Conservation (phyloP, 2,888 invertebrate species). For the Limenitis camilla region DNA sequence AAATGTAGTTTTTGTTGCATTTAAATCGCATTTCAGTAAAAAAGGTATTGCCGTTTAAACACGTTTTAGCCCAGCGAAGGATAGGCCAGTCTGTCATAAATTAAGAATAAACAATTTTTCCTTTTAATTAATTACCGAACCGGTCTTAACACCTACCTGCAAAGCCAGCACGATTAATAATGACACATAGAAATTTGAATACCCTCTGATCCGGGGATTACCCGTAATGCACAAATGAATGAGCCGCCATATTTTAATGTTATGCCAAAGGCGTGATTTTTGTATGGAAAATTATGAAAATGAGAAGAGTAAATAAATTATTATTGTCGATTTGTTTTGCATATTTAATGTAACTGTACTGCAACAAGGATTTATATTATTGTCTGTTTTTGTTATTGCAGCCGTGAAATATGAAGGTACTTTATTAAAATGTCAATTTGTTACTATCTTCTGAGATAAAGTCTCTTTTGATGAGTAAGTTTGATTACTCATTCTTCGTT, state of each 20-base stretch:
- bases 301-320: not conserved
- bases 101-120: too few relatives aligned
- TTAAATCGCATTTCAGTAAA: too few relatives aligned
- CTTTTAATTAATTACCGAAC: not conserved
- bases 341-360: not conserved
- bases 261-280: slow-evolving; percentile 5
- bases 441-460: too few relatives aligned
- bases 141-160: slow-evolving; percentile 7
- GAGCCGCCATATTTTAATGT: slow-evolving; percentile 23
- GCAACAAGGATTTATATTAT: not conserved
- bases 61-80: too few relatives aligned
- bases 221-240: slow-evolving; percentile 23
- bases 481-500: too few relatives aligned
- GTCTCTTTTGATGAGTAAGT: too few relatives aligned
- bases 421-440: too few relatives aligned
- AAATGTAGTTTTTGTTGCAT: too few relatives aligned
- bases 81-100: too few relatives aligned
- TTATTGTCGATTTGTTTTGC: not conserved
- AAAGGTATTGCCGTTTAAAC: too few relatives aligned
- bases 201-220: slow-evolving; percentile 28
- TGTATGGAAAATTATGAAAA: slow-evolving; percentile 1
- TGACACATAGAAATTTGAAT: slow-evolving; percentile 33
- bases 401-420: too few relatives aligned
- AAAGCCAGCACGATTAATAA: slow-evolving; percentile 29
- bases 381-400: too few relatives aligned